A percentile compares a stretch with the other conserved stretches of the same genome.
phyloP scores from a whole-genome alignment of 2,888 invertebrate genomes.

The Tinea semifulvella region DNA sequence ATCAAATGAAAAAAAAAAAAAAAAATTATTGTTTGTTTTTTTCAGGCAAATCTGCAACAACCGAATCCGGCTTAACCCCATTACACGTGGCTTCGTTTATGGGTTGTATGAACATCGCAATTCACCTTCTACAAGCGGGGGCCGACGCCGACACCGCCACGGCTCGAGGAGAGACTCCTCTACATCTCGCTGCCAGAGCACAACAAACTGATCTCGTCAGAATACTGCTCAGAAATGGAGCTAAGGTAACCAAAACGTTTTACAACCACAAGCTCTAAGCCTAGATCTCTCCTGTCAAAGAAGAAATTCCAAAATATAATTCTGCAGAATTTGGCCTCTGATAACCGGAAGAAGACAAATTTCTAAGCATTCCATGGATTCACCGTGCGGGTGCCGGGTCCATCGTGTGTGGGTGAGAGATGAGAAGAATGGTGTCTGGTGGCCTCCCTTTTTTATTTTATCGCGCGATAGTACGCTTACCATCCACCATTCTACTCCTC shows the following conservation, averaged over 20 bases:
- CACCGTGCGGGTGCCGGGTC: too few relatives aligned
- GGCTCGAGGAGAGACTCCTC: slow-evolving; percentile 94
- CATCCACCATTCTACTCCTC: too few relatives aligned
- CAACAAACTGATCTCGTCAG: slow-evolving; percentile 98
- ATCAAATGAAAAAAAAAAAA: neutral
- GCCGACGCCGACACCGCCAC: slow-evolving; percentile 95
- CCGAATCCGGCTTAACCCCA: slow-evolving; percentile 89
- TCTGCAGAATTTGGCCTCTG: too few relatives aligned
- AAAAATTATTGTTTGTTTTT: slow-evolving; percentile 15
- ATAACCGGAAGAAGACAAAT: too few relatives aligned
- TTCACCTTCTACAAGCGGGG: slow-evolving; percentile 89
- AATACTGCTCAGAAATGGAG: slow-evolving; percentile 92
- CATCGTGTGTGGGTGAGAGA: too few relatives aligned
- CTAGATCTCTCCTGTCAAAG: too few relatives aligned
- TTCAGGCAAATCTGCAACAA: slow-evolving; percentile 72
- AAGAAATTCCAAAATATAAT: too few relatives aligned
- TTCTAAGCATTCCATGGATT: too few relatives aligned
- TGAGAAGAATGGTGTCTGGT: too few relatives aligned
- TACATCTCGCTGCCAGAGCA: slow-evolving; percentile 95
- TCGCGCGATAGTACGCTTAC: too few relatives aligned
- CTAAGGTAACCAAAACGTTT: slow-evolving; percentile 70
- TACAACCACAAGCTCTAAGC: too few relatives aligned
- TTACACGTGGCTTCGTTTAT: slow-evolving; percentile 98
- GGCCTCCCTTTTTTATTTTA: too few relatives aligned
- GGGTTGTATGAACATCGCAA: slow-evolving; percentile 99